phyloP scores from a whole-genome alignment of 2,113 vertebrate species.

The Nicator chloris region DNA sequence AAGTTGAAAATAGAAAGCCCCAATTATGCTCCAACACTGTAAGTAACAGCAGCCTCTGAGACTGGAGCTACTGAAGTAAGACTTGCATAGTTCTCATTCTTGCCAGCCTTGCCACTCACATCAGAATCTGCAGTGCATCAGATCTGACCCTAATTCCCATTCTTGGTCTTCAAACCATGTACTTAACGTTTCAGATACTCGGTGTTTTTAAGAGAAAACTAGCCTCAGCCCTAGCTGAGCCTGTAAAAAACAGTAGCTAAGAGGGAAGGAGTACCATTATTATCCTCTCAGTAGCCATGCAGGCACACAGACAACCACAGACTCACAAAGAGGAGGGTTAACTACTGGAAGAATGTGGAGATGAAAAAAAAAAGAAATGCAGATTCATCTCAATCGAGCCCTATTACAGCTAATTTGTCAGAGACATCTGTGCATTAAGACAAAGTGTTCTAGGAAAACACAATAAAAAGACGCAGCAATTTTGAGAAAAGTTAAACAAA shows the following conservation, averaged over 20 bases:
- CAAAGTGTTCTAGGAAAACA: neutral
- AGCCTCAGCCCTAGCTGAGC: neutral
- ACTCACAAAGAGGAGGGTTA: neutral
- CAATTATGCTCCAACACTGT: neutral
- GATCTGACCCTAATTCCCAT: neutral
- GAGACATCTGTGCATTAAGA: neutral
- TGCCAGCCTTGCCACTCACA: neutral
- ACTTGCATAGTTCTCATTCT: neutral
- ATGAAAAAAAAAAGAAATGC: neutral
- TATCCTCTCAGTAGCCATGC: neutral
- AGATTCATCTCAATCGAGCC: neutral
- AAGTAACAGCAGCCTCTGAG: neutral
- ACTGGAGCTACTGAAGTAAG: neutral
- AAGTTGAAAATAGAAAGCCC: neutral
- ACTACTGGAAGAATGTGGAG: neutral
- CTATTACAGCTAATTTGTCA: neutral
- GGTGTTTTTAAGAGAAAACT: neutral
- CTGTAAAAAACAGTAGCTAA: neutral
- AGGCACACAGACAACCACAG: neutral
- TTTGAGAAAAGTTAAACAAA: neutral
- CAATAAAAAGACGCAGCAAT: neutral
- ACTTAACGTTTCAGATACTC: neutral
- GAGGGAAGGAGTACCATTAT: neutral
- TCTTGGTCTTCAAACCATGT: neutral
- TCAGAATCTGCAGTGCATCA: neutral